These are phyloP conservation scores for Bradypodion pumilum DNA, from an alignment of 2,797 vertebrate species.

Conservation along the genomic window DNA sequence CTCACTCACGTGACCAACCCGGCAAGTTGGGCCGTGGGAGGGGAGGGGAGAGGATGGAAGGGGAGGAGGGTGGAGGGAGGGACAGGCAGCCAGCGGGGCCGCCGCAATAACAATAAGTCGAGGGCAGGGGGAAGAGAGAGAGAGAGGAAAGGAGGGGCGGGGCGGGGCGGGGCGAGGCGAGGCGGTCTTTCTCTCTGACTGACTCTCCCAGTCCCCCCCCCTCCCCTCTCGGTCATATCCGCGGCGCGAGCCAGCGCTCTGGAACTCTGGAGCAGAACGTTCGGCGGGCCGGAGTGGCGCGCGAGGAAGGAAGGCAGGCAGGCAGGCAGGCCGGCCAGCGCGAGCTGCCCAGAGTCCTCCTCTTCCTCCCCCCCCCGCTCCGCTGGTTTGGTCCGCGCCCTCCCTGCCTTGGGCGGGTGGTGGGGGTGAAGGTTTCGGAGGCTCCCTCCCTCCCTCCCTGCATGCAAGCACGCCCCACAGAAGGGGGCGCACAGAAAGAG, in stretches of 20 bases:
- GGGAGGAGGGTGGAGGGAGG: too few relatives aligned
- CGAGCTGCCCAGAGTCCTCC: not conserved
- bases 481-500: not conserved
- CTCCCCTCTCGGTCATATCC: too few relatives aligned
- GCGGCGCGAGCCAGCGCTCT: too few relatives aligned
- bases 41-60: not conserved
- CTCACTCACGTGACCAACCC: slow-evolving; percentile 20
- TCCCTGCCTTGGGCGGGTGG: not conserved
- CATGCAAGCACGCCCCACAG: too few relatives aligned
- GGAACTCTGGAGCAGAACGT: not conserved
- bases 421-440: too few relatives aligned
- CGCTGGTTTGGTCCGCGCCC: not conserved
- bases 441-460: too few relatives aligned
- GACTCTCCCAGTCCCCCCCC: too few relatives aligned
- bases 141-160: not conserved
- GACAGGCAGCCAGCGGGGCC: not conserved
- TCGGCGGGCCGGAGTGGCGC: not conserved
- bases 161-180: not conserved
- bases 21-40: slow-evolving; percentile 24
- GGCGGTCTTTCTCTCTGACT: too few relatives aligned
- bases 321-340: not conserved
- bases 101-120: slow-evolving; percentile 25
- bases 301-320: too few relatives aligned
- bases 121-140: not conserved
- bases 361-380: not conserved